Evolutionary conservation across 2,888 invertebrate species (phyloP).

Genomic region (Anorthoa munda): DNA sequence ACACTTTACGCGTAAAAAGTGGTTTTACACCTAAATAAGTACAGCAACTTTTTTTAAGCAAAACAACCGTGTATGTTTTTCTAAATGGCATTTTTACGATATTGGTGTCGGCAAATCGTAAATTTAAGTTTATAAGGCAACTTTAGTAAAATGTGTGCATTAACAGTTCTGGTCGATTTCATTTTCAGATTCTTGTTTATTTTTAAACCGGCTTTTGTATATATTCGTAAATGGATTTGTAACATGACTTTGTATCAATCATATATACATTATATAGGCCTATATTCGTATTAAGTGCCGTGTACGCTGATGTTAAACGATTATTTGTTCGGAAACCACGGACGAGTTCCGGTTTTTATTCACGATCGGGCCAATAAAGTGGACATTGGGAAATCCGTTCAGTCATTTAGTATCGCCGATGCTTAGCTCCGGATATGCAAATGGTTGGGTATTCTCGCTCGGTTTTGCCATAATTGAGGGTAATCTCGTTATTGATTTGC

Average conservation of each 20-base stretch:
- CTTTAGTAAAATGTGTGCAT: constrained; percentile 31
- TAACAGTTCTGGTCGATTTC: constrained; percentile 37
- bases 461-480: constrained; percentile 31
- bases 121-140: constrained; percentile 2
- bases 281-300: constrained; percentile 54
- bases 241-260: constrained; percentile 40
- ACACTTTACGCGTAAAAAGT: constrained; percentile 4
- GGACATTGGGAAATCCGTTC: constrained; percentile 70
- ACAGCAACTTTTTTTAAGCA: background rate
- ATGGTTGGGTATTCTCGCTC: constrained; percentile 35
- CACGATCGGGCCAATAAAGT: constrained; percentile 73
- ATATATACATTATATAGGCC: constrained; percentile 43
- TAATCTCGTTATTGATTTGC: constrained; percentile 43
- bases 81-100: background rate
- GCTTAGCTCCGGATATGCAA: constrained; percentile 63
- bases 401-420: constrained; percentile 67
- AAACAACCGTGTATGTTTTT: background rate
- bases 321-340: constrained; percentile 74
- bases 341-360: constrained; percentile 71
- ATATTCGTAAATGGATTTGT: constrained; percentile 25
- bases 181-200: constrained; percentile 9
- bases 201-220: constrained; percentile 19
- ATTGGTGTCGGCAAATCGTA: background rate
- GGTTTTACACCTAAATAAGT: background rate
- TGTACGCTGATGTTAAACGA: constrained; percentile 66